Evolutionary conservation across 53 echinoderm and acorn worm species (phyloP).

Genomic region (Paracentrotus lividus): DNA sequence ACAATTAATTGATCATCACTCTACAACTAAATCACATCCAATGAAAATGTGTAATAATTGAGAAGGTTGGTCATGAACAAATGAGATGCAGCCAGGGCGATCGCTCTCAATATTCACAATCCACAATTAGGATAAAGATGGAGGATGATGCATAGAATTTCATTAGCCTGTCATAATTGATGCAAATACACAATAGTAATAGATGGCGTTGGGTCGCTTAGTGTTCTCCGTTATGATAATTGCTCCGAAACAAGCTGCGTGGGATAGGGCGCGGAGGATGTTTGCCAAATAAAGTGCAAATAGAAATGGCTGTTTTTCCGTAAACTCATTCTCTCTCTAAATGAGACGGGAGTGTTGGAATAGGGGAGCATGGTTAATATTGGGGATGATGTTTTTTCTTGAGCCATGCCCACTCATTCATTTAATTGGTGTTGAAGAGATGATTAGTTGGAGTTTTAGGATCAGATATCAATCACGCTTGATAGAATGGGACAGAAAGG

Average conservation of each 20-base stretch:
- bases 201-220: not conserved
- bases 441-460: slow-evolving; percentile 32
- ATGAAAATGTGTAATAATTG: not conserved
- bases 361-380: slow-evolving; percentile 17
- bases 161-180: slow-evolving; percentile 9
- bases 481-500: not conserved
- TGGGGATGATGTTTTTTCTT: slow-evolving; percentile 12
- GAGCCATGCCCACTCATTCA: slow-evolving; percentile 3
- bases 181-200: slow-evolving; percentile 27
- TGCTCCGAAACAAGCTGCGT: slow-evolving; percentile 16
- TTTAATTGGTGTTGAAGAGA: slow-evolving; percentile 60
- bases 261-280: not conserved
- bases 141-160: not conserved
- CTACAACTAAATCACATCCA: not conserved
- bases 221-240: slow-evolving; percentile 30
- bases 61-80: not conserved
- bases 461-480: not conserved
- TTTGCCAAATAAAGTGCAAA: slow-evolving; percentile 29
- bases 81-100: not conserved
- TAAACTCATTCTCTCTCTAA: slow-evolving; percentile 13
- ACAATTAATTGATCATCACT: not conserved
- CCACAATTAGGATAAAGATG: not conserved
- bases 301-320: slow-evolving; percentile 24
- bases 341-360: not conserved
- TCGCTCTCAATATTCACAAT: slow-evolving; percentile 11